Base-by-base conservation (phyloP, 2,113 vertebrate genomes). In the Gopherus evgoodei region DNA sequence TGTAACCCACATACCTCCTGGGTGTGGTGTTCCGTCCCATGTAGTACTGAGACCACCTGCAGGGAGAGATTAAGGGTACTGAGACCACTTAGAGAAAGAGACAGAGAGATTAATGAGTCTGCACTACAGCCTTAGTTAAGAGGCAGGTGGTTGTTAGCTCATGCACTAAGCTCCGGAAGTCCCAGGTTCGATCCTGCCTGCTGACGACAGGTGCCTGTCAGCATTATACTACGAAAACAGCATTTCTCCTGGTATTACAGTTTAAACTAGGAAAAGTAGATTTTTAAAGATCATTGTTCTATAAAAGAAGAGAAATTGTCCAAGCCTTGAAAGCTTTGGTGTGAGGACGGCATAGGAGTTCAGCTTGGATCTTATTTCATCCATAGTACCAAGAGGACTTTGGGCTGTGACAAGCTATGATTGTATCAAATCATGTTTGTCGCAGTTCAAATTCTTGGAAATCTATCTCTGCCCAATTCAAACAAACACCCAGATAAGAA, bases 401-500 rank as follows among this genome's bases (percentile, higher is more conserved):
- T 53, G 75, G 3, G 8, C 81, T 79, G n/a, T 91, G 84, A 89
- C 62, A 97, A 92, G 42, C 57, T 94, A 16, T 65, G 38, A 92
- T 76, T 93, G 82, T 12, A 96, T 94, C 27, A 95, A 93, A 95
- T 95, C 84, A 97, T 91, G 83, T 95, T 47, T 93, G 76, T 52
- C 81, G 97, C 54, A 94, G 84, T 89, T 97, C 83, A 96, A 90
- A 96, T 94, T 59, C 69, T 54, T 96, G 81, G 86, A 91, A 95
- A 88, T 17, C 52, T 85, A 87, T 94, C 93, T 87, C 82, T 35
- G 59, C 38, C 31, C 90, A 97, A 90, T 94, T 96, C 84, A 96
- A 95, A 96, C 80, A 97, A 95, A 94, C 29, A 88, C 80, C 81
- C 75, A 89, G 97, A 95, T 96, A 90, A 72, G 72, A 52, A 92